Conservation (phyloP, 2,888 invertebrate species). For the Nephrotoma appendiculata region DNA sequence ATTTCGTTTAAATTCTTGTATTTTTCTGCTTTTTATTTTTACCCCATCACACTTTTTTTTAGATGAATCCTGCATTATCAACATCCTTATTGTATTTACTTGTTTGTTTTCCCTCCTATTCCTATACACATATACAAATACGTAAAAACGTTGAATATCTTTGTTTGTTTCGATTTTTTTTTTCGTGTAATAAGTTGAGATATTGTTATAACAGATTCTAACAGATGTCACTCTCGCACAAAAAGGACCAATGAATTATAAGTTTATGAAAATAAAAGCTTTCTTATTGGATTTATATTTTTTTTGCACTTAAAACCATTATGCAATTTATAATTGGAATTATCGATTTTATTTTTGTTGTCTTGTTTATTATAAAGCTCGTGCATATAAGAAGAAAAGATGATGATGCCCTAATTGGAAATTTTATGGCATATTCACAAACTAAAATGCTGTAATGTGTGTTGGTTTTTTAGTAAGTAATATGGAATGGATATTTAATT, state of each 20-base stretch:
- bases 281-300: not conserved
- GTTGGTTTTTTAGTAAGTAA: not conserved
- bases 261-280: not conserved
- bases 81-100: not conserved
- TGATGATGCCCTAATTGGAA: not conserved
- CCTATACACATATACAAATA: not conserved
- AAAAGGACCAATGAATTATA: not conserved
- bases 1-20: not conserved
- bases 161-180: not conserved
- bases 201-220: not conserved
- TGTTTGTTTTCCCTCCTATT: not conserved
- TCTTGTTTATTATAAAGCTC: not conserved
- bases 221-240: not conserved
- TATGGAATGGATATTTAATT: not conserved
- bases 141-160: not conserved
- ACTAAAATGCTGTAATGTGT: not conserved
- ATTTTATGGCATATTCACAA: not conserved
- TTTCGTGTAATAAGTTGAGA: not conserved
- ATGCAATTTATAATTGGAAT: not conserved
- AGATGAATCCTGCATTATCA: not conserved
- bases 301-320: not conserved
- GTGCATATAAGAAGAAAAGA: not conserved
- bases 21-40: not conserved
- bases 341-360: not conserved
- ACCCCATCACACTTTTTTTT: not conserved